These are phyloP conservation scores for Piprites chloris DNA, from an alignment of 2,113 vertebrate genomes.

Conservation along the genomic window DNA sequence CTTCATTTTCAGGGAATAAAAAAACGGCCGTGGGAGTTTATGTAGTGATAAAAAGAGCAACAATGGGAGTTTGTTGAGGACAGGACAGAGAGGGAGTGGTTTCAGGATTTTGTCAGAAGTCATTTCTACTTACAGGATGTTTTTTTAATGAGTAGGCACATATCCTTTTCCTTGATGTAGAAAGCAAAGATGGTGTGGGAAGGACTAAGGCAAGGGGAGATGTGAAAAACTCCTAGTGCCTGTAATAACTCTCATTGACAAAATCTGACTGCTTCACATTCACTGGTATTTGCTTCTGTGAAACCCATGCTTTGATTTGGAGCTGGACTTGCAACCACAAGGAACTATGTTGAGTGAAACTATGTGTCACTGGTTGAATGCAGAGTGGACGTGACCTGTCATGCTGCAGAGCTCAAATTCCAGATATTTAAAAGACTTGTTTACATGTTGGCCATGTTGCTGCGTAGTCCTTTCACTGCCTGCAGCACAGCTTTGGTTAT, in stretches of 20 bases:
- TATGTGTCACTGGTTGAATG: not conserved
- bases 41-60: conserved; percentile 26
- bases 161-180: conserved; percentile 29
- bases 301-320: not conserved
- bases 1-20: conserved; percentile 38
- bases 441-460: not conserved
- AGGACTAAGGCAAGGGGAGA: not conserved
- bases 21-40: not conserved
- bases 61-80: conserved; percentile 37
- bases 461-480: not conserved
- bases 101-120: conserved; percentile 46
- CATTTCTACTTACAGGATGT: conserved; percentile 52
- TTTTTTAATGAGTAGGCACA: conserved; percentile 49
- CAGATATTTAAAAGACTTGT: not conserved
- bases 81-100: conserved; percentile 22
- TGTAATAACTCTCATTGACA: not conserved
- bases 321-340: not conserved
- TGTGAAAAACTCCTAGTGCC: not conserved
- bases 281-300: not conserved
- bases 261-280: not conserved
- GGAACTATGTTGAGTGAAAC: not conserved
- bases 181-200: not conserved
- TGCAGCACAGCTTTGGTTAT: not conserved
- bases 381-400: not conserved
- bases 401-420: not conserved